Conservation (phyloP, 2,113 vertebrate genomes). For the Calonectris borealis region DNA sequence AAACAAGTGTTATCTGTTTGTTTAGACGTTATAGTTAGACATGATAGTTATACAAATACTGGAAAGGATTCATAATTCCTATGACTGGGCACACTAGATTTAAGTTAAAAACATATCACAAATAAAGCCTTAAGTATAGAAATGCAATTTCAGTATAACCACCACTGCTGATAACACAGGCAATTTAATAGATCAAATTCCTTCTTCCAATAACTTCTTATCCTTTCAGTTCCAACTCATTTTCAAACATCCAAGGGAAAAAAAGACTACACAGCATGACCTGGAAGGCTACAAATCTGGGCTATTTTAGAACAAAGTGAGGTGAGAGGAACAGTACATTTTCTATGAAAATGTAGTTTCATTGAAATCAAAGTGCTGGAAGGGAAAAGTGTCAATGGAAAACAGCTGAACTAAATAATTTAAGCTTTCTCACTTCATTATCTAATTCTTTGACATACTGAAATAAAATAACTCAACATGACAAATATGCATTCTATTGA, state of each 20-base stretch:
- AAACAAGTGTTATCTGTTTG: neutral
- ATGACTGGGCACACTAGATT: neutral
- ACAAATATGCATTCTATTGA: neutral
- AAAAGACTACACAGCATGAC: constrained; percentile 14
- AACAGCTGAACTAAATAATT: constrained; percentile 24
- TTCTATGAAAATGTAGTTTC: constrained; percentile 33
- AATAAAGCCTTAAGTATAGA: constrained; percentile 1
- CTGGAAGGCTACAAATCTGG: constrained; percentile 6
- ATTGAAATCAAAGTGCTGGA: constrained; percentile 32
- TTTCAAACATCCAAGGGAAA: constrained; percentile 34
- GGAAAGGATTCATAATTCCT: neutral
- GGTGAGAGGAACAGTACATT: constrained; percentile 1
- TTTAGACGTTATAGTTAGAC: neutral
- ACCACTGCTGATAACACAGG: neutral
- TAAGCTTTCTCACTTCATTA: constrained; percentile 3
- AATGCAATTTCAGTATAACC: constrained; percentile 14
- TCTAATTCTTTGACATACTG: neutral
- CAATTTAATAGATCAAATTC: constrained; percentile 25
- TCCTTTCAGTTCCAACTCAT: constrained; percentile 14
- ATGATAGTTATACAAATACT: neutral
- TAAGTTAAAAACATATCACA: neutral
- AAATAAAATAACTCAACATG: neutral
- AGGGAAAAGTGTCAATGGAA: neutral
- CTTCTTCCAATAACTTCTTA: constrained; percentile 4
- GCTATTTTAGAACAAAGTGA: constrained; percentile 39